A percentile compares a stretch with the other conserved stretches of the same genome.
Conservation (phyloP, 2,888 invertebrate species). For the Platerodrilus igneus region DNA sequence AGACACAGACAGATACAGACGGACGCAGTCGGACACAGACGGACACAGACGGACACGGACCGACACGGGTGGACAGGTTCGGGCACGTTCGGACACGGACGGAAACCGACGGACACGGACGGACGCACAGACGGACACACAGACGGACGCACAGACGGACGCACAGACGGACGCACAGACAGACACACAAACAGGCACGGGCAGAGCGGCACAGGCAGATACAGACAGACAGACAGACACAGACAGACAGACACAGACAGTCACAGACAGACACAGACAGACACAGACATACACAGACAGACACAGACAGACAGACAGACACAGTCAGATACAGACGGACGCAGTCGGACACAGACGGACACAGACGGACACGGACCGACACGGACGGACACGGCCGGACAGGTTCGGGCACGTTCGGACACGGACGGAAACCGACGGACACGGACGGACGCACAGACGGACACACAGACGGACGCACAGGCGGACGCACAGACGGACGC, state of each 20-base stretch:
- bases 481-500: no score
- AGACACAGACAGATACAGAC: slow-evolving; percentile 5
- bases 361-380: no score
- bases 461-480: no score
- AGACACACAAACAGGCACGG: slow-evolving; percentile 1
- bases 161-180: background rate
- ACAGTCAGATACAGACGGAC: no score
- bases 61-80: slow-evolving; percentile 1
- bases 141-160: slow-evolving; percentile 6
- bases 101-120: background rate
- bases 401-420: no score
- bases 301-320: no score
- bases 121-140: slow-evolving; percentile 3
- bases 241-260: slow-evolving; percentile 4
- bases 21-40: background rate
- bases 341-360: no score
- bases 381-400: no score
- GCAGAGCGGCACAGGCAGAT: slow-evolving; percentile 1
- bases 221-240: slow-evolving; percentile 2
- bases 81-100: background rate
- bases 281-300: no score
- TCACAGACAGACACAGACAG: no score
- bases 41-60: slow-evolving; percentile 1
- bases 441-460: no score
- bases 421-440: no score